Base-by-base conservation (phyloP, 2,888 invertebrate genomes). In the Drosophila maculinotata region DNA sequence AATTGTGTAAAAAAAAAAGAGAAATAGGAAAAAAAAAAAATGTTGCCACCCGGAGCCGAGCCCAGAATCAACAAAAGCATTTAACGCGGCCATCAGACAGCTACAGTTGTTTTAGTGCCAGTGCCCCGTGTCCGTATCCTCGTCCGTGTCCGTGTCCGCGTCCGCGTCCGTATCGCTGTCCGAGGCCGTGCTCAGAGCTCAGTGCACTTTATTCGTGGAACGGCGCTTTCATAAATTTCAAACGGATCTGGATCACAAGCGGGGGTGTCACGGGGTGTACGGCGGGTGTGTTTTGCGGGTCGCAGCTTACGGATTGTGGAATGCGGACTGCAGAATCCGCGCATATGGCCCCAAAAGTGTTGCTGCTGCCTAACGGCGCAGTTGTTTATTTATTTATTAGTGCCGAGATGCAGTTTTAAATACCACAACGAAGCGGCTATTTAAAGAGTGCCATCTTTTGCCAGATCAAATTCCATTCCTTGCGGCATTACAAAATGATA, bases 21-120 rank as follows among this genome's bases (percentile, higher is more conserved):
- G 35, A 15, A 10, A 8, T 17, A 12, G 5, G 12, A 15, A 15
- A 9, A 31, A 15, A 23, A 15, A 30, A n/a, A 12, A 25, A 30
- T 12, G 39, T 12, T 7, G 14, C 12, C 38, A 17, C 31, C 56
- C 56, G 54, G 53, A 59, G 58, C 65, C 58, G 69, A 69, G 82
- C 71, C 77, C 76, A 81, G 69, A 78, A 78, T 86, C 84, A 82
- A 82, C 82, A 86, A 84, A 82, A 84, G 82, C 84, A 84, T 83
- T 86, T 82, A 81, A 82, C 82, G 81, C 77, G 79, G 65, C 69
- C 74, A 69, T 74, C 80, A 69, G 79, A 69, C 80, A 79, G 74
- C 76, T 83, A 79, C 81, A 81, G 78, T 81, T 80, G 81, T 80
- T 83, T 81, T 83, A 80, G 80, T 69, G 60, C 75, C 70, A 52